A percentile compares a stretch with the other conserved stretches of the same genome.
Evolutionary conservation across 2,888 invertebrate species (phyloP).

Genomic region (Cephus nigrinus): DNA sequence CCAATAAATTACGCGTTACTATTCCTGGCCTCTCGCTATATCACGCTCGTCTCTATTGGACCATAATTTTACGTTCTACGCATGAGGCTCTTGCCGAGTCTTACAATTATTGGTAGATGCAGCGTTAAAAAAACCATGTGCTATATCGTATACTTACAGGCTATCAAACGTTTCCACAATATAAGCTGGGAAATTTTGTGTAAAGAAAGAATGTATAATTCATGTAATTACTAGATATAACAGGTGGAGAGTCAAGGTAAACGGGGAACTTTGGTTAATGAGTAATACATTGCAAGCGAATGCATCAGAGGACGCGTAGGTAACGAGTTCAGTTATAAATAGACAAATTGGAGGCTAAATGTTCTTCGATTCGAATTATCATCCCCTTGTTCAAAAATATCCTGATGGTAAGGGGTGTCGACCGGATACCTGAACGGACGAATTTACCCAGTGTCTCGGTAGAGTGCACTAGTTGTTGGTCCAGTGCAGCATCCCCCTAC

Average conservation of each 20-base stretch:
- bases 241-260: neutral
- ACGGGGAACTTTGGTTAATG: neutral
- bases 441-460: conserved; percentile 28
- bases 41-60: neutral
- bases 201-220: neutral
- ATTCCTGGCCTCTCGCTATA: neutral
- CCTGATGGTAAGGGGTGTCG: neutral
- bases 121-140: neutral
- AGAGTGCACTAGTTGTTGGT: conserved; percentile 59
- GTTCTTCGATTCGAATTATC: neutral
- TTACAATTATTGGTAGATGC: neutral
- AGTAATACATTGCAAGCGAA: neutral
- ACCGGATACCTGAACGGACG: neutral
- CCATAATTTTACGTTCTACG: neutral
- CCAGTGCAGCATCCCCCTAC: conserved; percentile 51
- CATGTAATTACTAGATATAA: neutral
- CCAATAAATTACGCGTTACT: neutral
- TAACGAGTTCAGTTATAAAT: neutral
- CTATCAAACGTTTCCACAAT: neutral
- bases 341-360: neutral
- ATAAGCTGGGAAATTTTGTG: neutral
- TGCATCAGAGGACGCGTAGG: neutral
- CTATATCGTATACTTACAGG: neutral
- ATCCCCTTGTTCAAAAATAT: neutral
- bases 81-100: neutral